phyloP scores from a whole-genome alignment of 2,888 invertebrate genomes.

The Drosophila maculinotata region DNA sequence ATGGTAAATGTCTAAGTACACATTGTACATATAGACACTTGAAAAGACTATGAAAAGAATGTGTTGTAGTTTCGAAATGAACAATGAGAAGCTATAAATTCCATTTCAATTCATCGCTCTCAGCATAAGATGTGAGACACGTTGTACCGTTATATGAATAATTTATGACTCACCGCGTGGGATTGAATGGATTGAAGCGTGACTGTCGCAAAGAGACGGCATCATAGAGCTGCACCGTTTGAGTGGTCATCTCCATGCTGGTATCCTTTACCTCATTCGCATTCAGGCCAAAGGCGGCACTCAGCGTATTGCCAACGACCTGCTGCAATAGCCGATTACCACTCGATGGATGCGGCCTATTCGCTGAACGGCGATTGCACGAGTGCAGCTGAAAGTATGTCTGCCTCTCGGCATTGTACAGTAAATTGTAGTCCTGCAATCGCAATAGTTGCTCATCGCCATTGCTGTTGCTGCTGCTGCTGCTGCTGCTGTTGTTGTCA shows the following conservation, averaged over 20 bases:
- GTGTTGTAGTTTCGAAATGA: not conserved
- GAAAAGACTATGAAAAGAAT: not conserved
- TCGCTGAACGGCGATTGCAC: constrained; percentile 11
- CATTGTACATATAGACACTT: too few relatives aligned
- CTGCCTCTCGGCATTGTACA: constrained; percentile 81
- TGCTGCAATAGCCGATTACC: constrained; percentile 66
- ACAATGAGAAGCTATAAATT: not conserved
- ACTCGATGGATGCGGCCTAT: not conserved
- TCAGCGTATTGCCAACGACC: constrained; percentile 71
- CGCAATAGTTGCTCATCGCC: constrained; percentile 67
- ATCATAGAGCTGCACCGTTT: constrained; percentile 78
- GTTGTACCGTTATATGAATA: constrained; percentile 10
- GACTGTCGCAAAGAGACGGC: constrained; percentile 77
- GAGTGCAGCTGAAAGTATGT: constrained; percentile 81
- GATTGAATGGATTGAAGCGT: constrained; percentile 82
- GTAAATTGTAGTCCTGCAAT: constrained; percentile 79
- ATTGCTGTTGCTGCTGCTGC: constrained; percentile 12
- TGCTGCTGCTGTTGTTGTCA: constrained; percentile 13
- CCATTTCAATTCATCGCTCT: not conserved
- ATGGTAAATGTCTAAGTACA: too few relatives aligned
- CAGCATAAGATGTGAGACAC: not conserved
- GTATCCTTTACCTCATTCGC: constrained; percentile 20
- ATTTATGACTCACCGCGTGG: constrained; percentile 80
- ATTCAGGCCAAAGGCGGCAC: constrained; percentile 76
- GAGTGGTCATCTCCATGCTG: constrained; percentile 46